Percentiles rank a stretch among this genome's conserved stretches.
Evolutionary conservation across 2,113 vertebrate genomes (phyloP).

Genomic region (Etheostoma spectabile): DNA sequence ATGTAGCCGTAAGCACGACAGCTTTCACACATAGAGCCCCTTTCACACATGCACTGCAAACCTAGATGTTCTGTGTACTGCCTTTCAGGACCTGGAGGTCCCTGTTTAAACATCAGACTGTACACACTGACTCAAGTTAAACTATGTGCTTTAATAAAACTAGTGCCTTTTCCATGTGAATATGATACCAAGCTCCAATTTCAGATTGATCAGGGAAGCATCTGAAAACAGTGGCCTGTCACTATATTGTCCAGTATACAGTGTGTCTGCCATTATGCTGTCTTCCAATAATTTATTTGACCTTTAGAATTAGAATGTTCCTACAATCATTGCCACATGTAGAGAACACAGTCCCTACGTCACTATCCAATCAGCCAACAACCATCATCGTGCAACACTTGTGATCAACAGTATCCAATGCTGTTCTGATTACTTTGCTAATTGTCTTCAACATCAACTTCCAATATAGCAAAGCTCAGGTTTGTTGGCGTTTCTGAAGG

Average conservation of each 20-base stretch:
- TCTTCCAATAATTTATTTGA: constrained; percentile 3
- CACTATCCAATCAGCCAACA: constrained; percentile 1
- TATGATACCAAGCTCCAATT: neutral
- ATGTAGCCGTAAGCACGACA: neutral
- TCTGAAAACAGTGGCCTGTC: constrained; percentile 8
- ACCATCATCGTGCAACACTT: neutral
- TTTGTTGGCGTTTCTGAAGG: constrained; percentile 40
- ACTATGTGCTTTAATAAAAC: constrained; percentile 11
- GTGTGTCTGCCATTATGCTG: neutral
- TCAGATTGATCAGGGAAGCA: neutral
- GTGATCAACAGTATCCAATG: constrained; percentile 1
- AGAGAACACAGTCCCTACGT: neutral
- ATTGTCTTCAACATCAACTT: neutral
- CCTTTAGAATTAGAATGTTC: neutral
- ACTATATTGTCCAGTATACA: constrained; percentile 1
- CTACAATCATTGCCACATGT: neutral
- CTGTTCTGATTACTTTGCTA: neutral
- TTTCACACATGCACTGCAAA: too few relatives aligned
- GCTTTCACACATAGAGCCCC: neutral
- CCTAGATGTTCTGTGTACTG: too few relatives aligned
- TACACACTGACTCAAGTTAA: neutral
- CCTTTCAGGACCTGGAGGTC: too few relatives aligned
- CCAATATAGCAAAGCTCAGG: neutral
- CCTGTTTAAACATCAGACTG: neutral
- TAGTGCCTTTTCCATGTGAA: neutral